Conservation (phyloP, 2,888 invertebrate genomes). For the Ceraclea dissimilis region DNA sequence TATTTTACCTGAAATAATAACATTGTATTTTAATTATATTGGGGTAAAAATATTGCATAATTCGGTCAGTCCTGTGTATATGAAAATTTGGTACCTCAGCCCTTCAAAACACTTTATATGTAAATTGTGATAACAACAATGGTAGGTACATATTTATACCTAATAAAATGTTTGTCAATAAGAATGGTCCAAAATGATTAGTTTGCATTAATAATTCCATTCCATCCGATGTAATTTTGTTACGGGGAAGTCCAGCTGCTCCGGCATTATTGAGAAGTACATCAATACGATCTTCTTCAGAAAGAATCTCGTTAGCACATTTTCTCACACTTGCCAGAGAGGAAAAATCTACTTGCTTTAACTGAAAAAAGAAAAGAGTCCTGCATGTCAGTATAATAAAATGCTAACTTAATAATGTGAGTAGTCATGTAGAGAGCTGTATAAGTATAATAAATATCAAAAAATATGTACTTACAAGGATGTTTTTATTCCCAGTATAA, state of each 20-base stretch:
- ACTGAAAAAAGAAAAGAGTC: conserved; percentile 6
- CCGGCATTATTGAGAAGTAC: conserved; percentile 56
- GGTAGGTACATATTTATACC: conserved; percentile 28
- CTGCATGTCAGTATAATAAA: background rate
- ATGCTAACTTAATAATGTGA: background rate
- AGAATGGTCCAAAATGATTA: conserved; percentile 66
- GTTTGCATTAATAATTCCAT: conserved; percentile 62
- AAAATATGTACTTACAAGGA: conserved; percentile 24
- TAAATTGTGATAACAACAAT: too few relatives aligned
- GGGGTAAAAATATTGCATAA: background rate
- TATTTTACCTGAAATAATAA: conserved; percentile 10
- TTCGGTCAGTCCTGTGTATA: too few relatives aligned
- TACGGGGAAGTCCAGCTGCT: conserved; percentile 38
- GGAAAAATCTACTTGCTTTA: conserved; percentile 35
- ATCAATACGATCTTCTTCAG: conserved; percentile 45
- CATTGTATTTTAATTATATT: too few relatives aligned
- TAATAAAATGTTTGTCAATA: conserved; percentile 61
- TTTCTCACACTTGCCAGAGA: conserved; percentile 44
- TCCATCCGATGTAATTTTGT: conserved; percentile 54
- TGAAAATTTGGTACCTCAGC: too few relatives aligned
- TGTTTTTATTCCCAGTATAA: conserved; percentile 36
- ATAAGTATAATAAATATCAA: background rate
- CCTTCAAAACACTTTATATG: too few relatives aligned
- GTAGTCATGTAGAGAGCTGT: background rate
- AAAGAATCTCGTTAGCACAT: conserved; percentile 49